Percentiles rank a stretch among this genome's conserved stretches.
These are phyloP conservation scores for Philotrypesis tridentata DNA, from an alignment of 1,140 invertebrate species.

Conservation along the genomic window DNA sequence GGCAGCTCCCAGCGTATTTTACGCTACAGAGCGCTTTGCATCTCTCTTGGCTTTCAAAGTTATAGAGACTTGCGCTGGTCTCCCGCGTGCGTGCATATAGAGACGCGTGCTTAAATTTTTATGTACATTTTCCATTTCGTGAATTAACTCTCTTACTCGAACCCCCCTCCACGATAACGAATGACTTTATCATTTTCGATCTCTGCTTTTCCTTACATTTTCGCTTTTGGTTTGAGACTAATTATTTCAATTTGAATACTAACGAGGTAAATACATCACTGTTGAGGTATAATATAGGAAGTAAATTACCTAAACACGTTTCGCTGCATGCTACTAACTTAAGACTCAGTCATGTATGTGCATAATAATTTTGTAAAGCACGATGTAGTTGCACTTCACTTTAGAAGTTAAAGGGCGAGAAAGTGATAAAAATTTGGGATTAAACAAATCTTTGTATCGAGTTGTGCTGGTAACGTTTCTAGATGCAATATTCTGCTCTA, in stretches of 20 bases:
- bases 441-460: too few species aligned
- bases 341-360: too few species aligned
- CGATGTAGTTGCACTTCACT: too few species aligned
- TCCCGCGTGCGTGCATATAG: too few species aligned
- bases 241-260: background rate
- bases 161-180: background rate
- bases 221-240: background rate
- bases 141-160: background rate
- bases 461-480: too few species aligned
- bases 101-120: background rate
- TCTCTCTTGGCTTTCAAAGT: constrained; percentile 13
- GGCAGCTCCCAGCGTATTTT: background rate
- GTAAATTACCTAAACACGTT: too few species aligned
- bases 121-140: background rate
- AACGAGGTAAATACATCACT: background rate
- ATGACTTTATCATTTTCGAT: background rate
- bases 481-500: too few species aligned
- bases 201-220: too few species aligned
- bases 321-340: too few species aligned
- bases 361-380: too few species aligned
- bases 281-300: background rate
- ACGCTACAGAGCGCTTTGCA: background rate
- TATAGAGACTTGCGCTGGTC: constrained; percentile 2
- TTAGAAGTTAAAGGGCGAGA: too few species aligned
- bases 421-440: too few species aligned